Conservation (phyloP, 2,888 invertebrate species). For the Catocala nupta region DNA sequence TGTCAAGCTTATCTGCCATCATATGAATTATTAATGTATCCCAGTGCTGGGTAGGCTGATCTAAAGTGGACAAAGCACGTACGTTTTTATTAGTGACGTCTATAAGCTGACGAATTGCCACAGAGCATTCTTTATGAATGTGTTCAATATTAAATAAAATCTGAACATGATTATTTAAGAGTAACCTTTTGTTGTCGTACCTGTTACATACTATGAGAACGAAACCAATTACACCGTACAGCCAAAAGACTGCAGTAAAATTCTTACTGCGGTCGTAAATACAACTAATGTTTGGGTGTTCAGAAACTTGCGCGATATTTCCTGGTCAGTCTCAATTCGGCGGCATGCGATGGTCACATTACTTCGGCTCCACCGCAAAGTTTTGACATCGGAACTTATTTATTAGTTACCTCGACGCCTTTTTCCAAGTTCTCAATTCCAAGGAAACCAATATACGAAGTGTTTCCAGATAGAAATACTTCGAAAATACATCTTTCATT, state of each 20-base stretch:
- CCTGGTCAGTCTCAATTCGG: slow-evolving; percentile 22
- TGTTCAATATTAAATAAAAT: no score
- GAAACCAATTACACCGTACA: no score
- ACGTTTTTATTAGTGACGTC: no score
- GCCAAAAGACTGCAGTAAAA: not conserved
- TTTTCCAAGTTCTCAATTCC: slow-evolving; percentile 32
- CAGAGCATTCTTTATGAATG: no score
- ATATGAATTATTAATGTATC: no score
- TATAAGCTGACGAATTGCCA: no score
- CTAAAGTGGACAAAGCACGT: no score
- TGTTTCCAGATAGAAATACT: slow-evolving; percentile 24
- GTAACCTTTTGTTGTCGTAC: no score
- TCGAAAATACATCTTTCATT: slow-evolving; percentile 25
- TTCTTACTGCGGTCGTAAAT: slow-evolving; percentile 4
- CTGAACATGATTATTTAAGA: no score
- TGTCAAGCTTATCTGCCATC: no score
- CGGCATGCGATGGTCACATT: slow-evolving; percentile 33
- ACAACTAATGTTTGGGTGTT: slow-evolving; percentile 15
- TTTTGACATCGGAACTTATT: slow-evolving; percentile 53
- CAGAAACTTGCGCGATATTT: slow-evolving; percentile 17
- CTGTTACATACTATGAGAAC: no score
- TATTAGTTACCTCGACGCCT: slow-evolving; percentile 53
- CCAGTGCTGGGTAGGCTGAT: no score
- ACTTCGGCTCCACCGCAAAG: slow-evolving; percentile 36
- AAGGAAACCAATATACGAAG: slow-evolving; percentile 36